Percentiles rank a stretch among this genome's conserved stretches.
phyloP scores from a whole-genome alignment of 1,140 invertebrate species.

The Brachionus plicatilis region DNA sequence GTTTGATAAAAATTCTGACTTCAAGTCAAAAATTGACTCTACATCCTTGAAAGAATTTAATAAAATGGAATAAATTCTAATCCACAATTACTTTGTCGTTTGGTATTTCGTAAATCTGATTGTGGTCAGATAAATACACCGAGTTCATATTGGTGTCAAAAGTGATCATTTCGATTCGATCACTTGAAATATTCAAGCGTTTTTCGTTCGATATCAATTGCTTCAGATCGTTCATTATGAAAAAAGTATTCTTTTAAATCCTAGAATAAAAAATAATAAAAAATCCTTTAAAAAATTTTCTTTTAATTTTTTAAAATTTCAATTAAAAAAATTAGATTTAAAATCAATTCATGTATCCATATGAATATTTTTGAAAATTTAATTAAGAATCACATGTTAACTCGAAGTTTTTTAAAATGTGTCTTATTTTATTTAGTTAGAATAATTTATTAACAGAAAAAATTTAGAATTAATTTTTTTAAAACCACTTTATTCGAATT shows the following conservation, averaged over 20 bases:
- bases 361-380: neutral
- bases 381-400: neutral
- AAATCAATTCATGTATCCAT: neutral
- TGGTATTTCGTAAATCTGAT: neutral
- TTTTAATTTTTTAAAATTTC: neutral
- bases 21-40: neutral
- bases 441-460: neutral
- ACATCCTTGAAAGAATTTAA: neutral
- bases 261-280: neutral
- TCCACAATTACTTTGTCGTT: neutral
- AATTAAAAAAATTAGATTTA: neutral
- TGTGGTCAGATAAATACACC: slow-evolving; percentile 16
- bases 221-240: slow-evolving; percentile 29
- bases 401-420: neutral
- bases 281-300: neutral
- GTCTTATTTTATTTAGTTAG: neutral
- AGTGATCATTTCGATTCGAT: slow-evolving; percentile 3
- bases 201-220: neutral
- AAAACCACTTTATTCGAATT: neutral
- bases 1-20: neutral
- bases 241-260: neutral
- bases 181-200: neutral
- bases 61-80: neutral
- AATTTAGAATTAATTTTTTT: too few species aligned
- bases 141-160: slow-evolving; percentile 4